These are phyloP conservation scores for Parambassis ranga DNA, from an alignment of 2,797 vertebrate genomes.

Conservation along the genomic window DNA sequence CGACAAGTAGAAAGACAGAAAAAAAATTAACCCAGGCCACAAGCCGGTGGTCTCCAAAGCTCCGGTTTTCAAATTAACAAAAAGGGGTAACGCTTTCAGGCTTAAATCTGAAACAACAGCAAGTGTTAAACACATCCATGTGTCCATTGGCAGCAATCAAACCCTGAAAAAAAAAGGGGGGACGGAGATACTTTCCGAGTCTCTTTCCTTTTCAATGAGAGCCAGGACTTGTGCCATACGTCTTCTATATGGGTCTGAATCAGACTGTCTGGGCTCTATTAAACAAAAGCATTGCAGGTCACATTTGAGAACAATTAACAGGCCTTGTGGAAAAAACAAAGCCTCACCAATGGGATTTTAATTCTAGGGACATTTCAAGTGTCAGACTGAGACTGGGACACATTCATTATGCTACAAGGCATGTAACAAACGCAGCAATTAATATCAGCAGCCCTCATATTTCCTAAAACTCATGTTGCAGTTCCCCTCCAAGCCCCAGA, in stretches of 20 bases:
- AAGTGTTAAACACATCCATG: constrained; percentile 72
- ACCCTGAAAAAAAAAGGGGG: constrained; percentile 27
- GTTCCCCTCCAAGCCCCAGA: constrained; percentile 42
- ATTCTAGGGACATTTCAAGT: constrained; percentile 71
- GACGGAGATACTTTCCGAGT: constrained; percentile 52
- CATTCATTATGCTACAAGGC: constrained; percentile 63
- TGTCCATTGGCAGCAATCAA: constrained; percentile 62
- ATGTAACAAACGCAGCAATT: constrained; percentile 68
- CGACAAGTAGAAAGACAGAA: constrained; percentile 24
- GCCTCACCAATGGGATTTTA: constrained; percentile 66
- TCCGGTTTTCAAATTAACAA: constrained; percentile 57
- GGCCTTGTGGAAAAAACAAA: constrained; percentile 33
- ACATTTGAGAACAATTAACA: constrained; percentile 78
- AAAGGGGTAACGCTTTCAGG: constrained; percentile 52
- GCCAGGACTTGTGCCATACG: constrained; percentile 44
- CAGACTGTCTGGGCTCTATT: constrained; percentile 52
- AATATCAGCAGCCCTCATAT: constrained; percentile 54
- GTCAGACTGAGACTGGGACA: constrained; percentile 63
- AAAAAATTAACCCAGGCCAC: constrained; percentile 3
- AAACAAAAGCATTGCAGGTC: constrained; percentile 52
- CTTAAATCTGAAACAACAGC: constrained; percentile 68
- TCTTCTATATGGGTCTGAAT: constrained; percentile 46
- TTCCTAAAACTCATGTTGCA: constrained; percentile 46
- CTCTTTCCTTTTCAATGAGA: constrained; percentile 51
- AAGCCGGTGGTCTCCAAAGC: constrained; percentile 46